Conservation (phyloP, 2,888 invertebrate species). For the Cryptus viduatorius region DNA sequence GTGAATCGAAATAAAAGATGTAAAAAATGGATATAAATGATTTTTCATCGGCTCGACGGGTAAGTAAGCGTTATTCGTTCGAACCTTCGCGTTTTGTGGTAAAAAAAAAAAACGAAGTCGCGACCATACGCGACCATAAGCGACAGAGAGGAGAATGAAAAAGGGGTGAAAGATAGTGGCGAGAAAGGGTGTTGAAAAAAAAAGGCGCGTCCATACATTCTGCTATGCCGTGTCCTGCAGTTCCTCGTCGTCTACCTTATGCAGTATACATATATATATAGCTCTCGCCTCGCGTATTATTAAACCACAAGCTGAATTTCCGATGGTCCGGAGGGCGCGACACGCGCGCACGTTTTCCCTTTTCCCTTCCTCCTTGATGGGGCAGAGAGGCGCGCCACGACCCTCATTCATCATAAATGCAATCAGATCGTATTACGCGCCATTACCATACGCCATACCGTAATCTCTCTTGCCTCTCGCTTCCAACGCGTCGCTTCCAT, state of each 20-base stretch:
- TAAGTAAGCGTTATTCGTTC: conserved; percentile 12
- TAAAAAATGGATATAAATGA: neutral
- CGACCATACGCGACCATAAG: conserved; percentile 15
- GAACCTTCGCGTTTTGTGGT: conserved; percentile 1
- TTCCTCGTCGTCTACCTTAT: neutral
- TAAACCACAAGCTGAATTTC: conserved; percentile 78
- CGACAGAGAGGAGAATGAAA: conserved; percentile 32
- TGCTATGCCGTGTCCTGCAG: neutral
- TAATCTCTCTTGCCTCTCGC: conserved; percentile 34
- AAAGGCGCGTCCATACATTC: conserved; percentile 26
- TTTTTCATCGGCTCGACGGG: conserved; percentile 33
- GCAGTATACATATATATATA: conserved; percentile 18
- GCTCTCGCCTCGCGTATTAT: conserved; percentile 68
- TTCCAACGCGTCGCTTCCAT: conserved; percentile 15
- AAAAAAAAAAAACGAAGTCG: neutral
- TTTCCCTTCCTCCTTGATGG: conserved; percentile 37
- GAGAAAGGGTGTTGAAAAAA: conserved; percentile 16
- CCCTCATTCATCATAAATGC: conserved; percentile 79
- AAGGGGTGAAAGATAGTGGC: conserved; percentile 17
- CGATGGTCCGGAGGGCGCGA: conserved; percentile 68
- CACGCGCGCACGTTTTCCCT: conserved; percentile 69
- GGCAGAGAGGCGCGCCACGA: conserved; percentile 65
- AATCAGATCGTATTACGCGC: conserved; percentile 80
- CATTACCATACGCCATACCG: conserved; percentile 76
- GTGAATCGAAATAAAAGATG: conserved; percentile 15